Percentiles rank a stretch among this genome's conserved stretches.
Evolutionary conservation across 2,113 vertebrate species (phyloP).

Genomic region (Elachura formosa): DNA sequence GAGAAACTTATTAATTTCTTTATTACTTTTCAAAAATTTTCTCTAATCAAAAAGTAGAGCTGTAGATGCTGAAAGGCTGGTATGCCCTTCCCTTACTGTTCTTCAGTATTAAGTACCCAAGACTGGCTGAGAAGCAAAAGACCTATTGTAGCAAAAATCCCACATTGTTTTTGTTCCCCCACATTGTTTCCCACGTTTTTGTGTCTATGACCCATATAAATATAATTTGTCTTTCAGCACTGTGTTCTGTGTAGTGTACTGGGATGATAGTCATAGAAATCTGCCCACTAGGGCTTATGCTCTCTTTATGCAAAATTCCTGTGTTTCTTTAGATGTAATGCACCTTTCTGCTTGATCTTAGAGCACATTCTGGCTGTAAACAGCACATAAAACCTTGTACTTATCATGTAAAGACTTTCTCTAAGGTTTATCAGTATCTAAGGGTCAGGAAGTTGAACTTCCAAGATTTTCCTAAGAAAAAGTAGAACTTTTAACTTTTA

Average conservation of each 20-base stretch:
- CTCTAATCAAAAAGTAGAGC: not conserved
- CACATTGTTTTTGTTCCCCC: too few relatives aligned
- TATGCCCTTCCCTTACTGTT: not conserved
- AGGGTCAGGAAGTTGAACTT: not conserved
- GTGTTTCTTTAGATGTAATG: not conserved
- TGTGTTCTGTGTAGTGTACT: not conserved
- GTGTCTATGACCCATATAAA: not conserved
- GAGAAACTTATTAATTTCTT: not conserved
- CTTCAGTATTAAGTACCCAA: not conserved
- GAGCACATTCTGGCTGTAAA: not conserved
- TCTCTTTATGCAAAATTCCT: not conserved
- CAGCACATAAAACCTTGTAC: not conserved
- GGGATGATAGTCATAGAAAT: not conserved
- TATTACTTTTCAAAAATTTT: accelerated
- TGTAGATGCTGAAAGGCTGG: not conserved
- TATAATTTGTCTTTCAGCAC: not conserved
- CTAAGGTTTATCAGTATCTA: not conserved
- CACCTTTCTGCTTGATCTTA: not conserved
- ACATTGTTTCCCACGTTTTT: too few relatives aligned
- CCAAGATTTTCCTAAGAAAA: not conserved
- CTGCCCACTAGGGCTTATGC: not conserved
- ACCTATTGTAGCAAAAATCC: accelerated
- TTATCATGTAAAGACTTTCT: not conserved
- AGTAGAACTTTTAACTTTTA: not conserved
- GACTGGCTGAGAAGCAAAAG: not conserved